Evolutionary conservation across 1,140 invertebrate genomes (phyloP), one percentile per base, ranked within the genome.

Genomic region (Octopus sinensis): DNA sequence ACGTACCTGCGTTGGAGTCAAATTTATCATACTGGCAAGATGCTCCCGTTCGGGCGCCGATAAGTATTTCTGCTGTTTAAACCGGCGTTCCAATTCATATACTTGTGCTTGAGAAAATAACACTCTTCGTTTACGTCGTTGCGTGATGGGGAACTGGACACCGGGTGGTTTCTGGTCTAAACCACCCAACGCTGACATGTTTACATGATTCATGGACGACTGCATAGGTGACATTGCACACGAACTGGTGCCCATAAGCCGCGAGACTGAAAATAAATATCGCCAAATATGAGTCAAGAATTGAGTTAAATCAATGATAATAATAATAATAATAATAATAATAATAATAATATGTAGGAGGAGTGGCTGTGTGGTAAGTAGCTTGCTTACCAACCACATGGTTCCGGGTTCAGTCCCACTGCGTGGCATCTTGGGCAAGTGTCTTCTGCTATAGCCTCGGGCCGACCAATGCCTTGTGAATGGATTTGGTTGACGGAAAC

Each of bases 31-130:
- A 76, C 95, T 96, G 0, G 98, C 97, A 76, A 99, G 91, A 88
- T 99, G 96, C 90, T 99, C 98, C 23, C 98, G 91, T 91, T 99
- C 98, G 0, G 96, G 96, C 0, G 97, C 97, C 17, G 96, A 98
- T 13, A 99, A 92, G 89, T 99, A 99, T 79, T 96, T 92, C 90
- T 99, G 97, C 88, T 98, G 96, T 51, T 97, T 94, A 90, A 99
- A 99, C 77, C 97, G 92, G 87, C 97, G 92, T 89, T 99, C 97
- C 83, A 99, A 89, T 89, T 99, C 97, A 90, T 95, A 98, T 0
- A 98, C 99, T 90, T 99, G 98, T 0, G 96, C 95, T 91, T 99
- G 99, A n/a, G 97, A 98, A 90, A 99, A 99, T 0, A 99, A 92
- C 0, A 99, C 97, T 0, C 98, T 93, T 56, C 98, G 93, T 91